Base-by-base conservation (phyloP, 2,888 invertebrate species). In the Cryptophagus acutangulus region DNA sequence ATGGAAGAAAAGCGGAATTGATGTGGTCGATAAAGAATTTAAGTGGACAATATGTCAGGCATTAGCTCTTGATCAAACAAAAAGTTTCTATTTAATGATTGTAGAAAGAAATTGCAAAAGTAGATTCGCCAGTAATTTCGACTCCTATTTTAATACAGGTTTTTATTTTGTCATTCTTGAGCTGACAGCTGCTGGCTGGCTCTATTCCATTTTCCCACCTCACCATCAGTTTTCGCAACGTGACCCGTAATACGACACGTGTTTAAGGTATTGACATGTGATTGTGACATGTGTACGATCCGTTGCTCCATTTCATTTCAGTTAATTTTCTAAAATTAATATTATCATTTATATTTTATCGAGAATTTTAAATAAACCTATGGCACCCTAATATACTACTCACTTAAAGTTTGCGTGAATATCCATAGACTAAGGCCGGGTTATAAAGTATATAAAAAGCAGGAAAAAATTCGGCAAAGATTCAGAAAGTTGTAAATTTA, bases 401-500 rank as follows among this genome's bases (percentile, higher is more conserved):
- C n/a, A n/a, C n/a, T n/a, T n/a, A n/a, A n/a, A n/a, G n/a, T n/a
- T n/a, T n/a, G n/a, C n/a, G n/a, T n/a, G n/a, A n/a, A n/a, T n/a
- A n/a, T n/a, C n/a, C n/a, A n/a, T n/a, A n/a, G n/a, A n/a, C n/a
- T n/a, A n/a, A n/a, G n/a, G n/a, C n/a, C n/a, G n/a, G n/a, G n/a
- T n/a, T n/a, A n/a, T n/a, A n/a, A n/a, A n/a, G n/a, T n/a, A n/a
- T n/a, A n/a, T n/a, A n/a, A n/a, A n/a, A n/a, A n/a, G n/a, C n/a
- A n/a, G n/a, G n/a, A n/a, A 40, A 40, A 30, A 40, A 34, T 14
- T 40, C 40, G 14, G 24, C 18, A 24, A 43, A 46, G 48, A 50
- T 51, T 50, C 40, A 28, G 33, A 44, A 50, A 49, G 54, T 48
- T 51, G 47, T 52, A 52, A 57, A 57, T 58, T 52, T 49, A 51